These are phyloP conservation scores for Thumatha senex DNA, from an alignment of 2,888 invertebrate genomes.

Conservation along the genomic window DNA sequence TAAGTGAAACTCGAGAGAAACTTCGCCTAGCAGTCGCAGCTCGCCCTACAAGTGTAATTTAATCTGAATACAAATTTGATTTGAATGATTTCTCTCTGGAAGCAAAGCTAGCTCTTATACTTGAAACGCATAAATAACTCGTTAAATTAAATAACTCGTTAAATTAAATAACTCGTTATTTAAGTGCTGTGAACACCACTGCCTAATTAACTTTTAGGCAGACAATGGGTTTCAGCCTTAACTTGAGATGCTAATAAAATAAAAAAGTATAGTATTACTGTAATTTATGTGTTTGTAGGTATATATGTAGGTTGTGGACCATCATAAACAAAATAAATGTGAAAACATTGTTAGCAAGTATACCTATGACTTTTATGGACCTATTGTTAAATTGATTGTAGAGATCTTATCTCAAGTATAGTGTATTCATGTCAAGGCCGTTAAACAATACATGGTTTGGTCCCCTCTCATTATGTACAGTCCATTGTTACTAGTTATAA, in stretches of 20 bases:
- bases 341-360: slow-evolving; percentile 34
- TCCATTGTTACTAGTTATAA: slow-evolving; percentile 21
- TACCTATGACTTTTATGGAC: slow-evolving; percentile 46
- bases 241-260: slow-evolving; percentile 12
- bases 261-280: slow-evolving; percentile 1
- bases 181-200: slow-evolving; percentile 16
- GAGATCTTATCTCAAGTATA: slow-evolving; percentile 65
- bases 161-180: slow-evolving; percentile 32
- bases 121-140: slow-evolving; percentile 15
- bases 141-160: slow-evolving; percentile 32
- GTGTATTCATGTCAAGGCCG: slow-evolving; percentile 72
- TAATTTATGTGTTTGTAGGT: slow-evolving; percentile 8
- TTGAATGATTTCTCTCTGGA: slow-evolving; percentile 13
- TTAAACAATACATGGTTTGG: slow-evolving; percentile 60
- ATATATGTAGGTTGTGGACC: neutral
- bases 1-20: slow-evolving; percentile 41
- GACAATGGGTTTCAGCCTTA: slow-evolving; percentile 19
- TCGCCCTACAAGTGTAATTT: slow-evolving; percentile 30
- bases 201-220: slow-evolving; percentile 21
- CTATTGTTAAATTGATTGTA: slow-evolving; percentile 71
- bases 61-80: slow-evolving; percentile 30
- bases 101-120: neutral
- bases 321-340: slow-evolving; percentile 8
- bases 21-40: slow-evolving; percentile 16
- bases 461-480: slow-evolving; percentile 49